Evolutionary conservation across 2,888 invertebrate genomes (phyloP), one percentile per base, ranked within the genome.

Genomic region (Andrena haemorrhoa): DNA sequence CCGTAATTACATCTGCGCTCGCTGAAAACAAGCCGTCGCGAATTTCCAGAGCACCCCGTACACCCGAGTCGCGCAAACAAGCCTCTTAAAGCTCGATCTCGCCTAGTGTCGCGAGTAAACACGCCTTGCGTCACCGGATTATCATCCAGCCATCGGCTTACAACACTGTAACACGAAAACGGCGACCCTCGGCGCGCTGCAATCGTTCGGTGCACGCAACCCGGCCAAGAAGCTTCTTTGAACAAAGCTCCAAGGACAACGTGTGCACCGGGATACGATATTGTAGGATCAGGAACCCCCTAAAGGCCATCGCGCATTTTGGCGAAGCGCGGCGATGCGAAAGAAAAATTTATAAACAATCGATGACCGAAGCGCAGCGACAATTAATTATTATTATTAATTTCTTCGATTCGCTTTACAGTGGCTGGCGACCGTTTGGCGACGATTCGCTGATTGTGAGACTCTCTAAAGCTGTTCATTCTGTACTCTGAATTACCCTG

Each of bases 21-120:
- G 41, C 41, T 41, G 41, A 41, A 41, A 41, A 41, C 41, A 16
- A 41, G 16, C 41, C 16, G 41, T 12, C 23, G 23, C 56, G 56
- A 56, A 23, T 56, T 26, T 56, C 26, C 56, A 3, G 41, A 23
- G 26, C 20, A 23, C 53, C 8, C 56, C 10, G 23, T 56, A 23
- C 10, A 56, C 26, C 8, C 56, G 56, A 41, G 41, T 70, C 61
- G 31, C 20, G 26, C 16, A 8, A 58, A 74, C 23, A n/a, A 41
- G 41, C 6, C 8, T 31, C 16, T 26, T 2, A 2, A 31, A 26
- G 5, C 29, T 41, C 20, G 65, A 20, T 47, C 8, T 53, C 47
- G 56, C 66, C 58, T 56, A 56, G 58, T 33, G 56, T 74, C 58
- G 7, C 31, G 56, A 47, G 74, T 41, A 74, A 47, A 58, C 41